Conservation (phyloP, 1,140 invertebrate species). For the Pararge aegeria region DNA sequence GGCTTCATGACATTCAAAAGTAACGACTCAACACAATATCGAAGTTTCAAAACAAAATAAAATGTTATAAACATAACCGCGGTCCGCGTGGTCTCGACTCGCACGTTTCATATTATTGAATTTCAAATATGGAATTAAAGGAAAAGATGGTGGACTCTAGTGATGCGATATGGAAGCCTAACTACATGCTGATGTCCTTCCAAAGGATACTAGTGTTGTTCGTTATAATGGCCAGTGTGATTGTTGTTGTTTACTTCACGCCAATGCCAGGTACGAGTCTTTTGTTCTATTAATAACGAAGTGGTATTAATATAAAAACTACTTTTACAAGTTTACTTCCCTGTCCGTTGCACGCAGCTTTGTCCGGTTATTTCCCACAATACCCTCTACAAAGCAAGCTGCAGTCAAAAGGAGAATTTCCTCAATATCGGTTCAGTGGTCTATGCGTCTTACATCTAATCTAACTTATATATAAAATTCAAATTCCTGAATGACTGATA, state of each 20-base stretch:
- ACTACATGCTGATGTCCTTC: constrained; percentile 76
- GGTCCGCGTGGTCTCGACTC: background rate
- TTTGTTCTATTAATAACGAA: constrained; percentile 1
- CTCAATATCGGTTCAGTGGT: too few species aligned
- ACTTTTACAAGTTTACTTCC: too few species aligned
- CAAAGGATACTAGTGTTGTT: constrained; percentile 71
- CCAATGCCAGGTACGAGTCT: constrained; percentile 82
- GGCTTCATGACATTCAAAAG: constrained; percentile 27
- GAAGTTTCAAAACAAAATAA: constrained; percentile 41
- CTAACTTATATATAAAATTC: too few species aligned
- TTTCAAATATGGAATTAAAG: constrained; percentile 48
- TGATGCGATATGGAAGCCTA: constrained; percentile 56
- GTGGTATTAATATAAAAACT: too few species aligned
- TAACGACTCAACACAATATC: constrained; percentile 29
- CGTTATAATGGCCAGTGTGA: constrained; percentile 81
- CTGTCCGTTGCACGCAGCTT: too few species aligned
- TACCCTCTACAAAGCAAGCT: too few species aligned
- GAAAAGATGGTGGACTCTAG: constrained; percentile 44
- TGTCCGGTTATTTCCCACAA: too few species aligned
- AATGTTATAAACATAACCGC: constrained; percentile 38
- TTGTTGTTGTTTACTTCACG: constrained; percentile 84
- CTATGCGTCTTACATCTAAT: too few species aligned
- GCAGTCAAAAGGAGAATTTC: too few species aligned
- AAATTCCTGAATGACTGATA: too few species aligned
- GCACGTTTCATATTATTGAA: background rate